Evolutionary conservation across 2,113 vertebrate genomes (phyloP).

Genomic region (Heteronetta atricapilla): DNA sequence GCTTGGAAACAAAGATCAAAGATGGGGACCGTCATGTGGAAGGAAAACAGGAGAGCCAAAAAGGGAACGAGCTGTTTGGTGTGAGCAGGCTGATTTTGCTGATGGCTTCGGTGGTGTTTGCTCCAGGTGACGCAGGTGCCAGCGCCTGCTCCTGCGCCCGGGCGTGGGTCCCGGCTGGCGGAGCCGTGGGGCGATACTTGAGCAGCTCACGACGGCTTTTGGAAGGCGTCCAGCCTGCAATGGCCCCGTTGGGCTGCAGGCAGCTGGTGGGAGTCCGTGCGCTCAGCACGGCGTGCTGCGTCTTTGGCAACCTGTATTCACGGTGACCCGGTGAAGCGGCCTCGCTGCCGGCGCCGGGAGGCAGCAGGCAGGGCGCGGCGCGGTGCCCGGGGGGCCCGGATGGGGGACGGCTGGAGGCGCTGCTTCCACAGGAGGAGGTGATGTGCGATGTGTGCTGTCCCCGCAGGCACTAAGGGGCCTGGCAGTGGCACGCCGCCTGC

Average conservation of each 20-base stretch:
- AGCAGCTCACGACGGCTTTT: neutral
- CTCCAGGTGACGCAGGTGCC: neutral
- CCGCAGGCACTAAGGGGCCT: neutral
- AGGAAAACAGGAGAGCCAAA: neutral
- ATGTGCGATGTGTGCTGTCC: rapidly evolving
- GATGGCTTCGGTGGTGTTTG: neutral
- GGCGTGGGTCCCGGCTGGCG: neutral
- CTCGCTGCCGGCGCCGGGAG: no score
- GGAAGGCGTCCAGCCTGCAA: rapidly evolving
- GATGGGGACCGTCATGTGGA: neutral
- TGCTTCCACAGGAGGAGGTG: neutral
- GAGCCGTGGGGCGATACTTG: rapidly evolving
- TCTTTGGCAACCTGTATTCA: no score
- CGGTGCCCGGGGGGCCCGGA: neutral
- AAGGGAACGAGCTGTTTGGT: neutral
- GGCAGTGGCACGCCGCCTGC: rapidly evolving
- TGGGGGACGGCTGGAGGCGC: rapidly evolving
- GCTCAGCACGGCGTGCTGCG: neutral
- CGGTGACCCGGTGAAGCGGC: neutral
- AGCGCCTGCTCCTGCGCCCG: neutral
- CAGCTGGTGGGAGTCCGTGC: neutral
- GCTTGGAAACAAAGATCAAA: neutral
- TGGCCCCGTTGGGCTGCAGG: neutral
- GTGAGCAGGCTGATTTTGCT: rapidly evolving
- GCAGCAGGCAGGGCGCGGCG: neutral